Conservation (phyloP, 2,113 vertebrate genomes). For the Pseudopodoces humilis region DNA sequence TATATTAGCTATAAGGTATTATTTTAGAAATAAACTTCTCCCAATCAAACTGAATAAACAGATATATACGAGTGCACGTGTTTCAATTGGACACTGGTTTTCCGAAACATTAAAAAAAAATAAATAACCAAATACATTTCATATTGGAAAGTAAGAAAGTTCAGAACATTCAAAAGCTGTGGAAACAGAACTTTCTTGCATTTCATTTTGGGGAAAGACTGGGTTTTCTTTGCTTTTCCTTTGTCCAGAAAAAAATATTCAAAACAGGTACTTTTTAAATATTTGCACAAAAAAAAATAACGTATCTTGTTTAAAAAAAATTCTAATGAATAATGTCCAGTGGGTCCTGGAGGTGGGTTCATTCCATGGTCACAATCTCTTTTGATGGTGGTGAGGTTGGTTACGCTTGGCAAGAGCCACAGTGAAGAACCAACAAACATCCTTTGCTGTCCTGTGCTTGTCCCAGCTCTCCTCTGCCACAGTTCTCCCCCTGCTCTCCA, state of each 20-base stretch:
- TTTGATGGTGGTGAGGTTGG: not conserved
- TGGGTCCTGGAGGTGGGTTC: not conserved
- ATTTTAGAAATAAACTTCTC: not conserved
- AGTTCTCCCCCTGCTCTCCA: not conserved
- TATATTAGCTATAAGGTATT: not conserved
- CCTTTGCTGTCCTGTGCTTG: not conserved
- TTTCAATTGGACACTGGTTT: not conserved
- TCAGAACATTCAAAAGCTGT: not conserved
- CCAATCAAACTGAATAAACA: not conserved
- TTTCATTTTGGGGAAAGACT: not conserved
- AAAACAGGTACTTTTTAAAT: not conserved
- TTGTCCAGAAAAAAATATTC: not conserved
- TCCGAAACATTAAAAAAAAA: not conserved
- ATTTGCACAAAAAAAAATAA: not conserved
- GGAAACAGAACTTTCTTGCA: not conserved
- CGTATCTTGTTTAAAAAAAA: not conserved
- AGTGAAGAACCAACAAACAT: not conserved
- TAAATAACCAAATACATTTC: not conserved
- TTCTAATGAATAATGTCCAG: not conserved
- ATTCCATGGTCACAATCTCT: not conserved
- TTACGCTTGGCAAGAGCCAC: not conserved
- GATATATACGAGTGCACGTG: fast-evolving
- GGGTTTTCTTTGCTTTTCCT: not conserved
- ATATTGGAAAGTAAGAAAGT: not conserved
- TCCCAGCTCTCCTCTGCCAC: not conserved